Evolutionary conservation across 2,797 vertebrate genomes (phyloP), one percentile per base, ranked within the genome.

Genomic region (Alexandromys oeconomus): DNA sequence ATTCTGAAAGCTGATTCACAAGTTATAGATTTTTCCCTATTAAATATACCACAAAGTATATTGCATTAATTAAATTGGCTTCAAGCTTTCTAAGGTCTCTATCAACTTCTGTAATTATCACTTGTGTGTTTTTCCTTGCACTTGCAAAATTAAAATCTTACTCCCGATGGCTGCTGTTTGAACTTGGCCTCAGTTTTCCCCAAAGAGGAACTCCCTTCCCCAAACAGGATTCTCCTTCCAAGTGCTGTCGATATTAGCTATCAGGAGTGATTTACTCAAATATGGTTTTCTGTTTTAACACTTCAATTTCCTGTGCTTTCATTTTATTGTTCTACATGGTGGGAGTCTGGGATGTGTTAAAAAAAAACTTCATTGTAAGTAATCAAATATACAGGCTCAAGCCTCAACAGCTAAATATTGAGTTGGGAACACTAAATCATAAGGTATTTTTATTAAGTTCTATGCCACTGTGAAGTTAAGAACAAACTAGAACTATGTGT

Each of bases 81-180:
- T 94, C 46, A 61, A 96, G 87, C 86, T 97, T 98, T 59, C 37
- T 95, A 87, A 97, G 76, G 37, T 92, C 91, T 92, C 91, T 92
- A 97, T 76, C 94, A 97, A 98, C 81, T 94, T 96, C 84, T 84
- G 95, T 93, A 98, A 97, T 98, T 97, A 97, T 40, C 97, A 91
- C 84, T 93, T 97, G 89, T 59, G 96, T 86, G 85, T 82, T 84
- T 97, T 97, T 96, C 43, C 92, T 12, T 96, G 86, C 63, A 87
- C 88, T 94, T 86, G 73, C 67, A 97, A 97, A 97, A 97, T 40
- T 91, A 92, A 79, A 96, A 97, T 97, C 90, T 93, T 65, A 79
- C 73, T 78, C 48, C 48, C 34, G 96, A 89, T 74, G 82, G 91
- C 54, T 93, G 43, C 6, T 94, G 82, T 90, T 37, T 29, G 23